Evolutionary conservation across 2,113 vertebrate genomes (phyloP).

Genomic region (Indicator maculatus): DNA sequence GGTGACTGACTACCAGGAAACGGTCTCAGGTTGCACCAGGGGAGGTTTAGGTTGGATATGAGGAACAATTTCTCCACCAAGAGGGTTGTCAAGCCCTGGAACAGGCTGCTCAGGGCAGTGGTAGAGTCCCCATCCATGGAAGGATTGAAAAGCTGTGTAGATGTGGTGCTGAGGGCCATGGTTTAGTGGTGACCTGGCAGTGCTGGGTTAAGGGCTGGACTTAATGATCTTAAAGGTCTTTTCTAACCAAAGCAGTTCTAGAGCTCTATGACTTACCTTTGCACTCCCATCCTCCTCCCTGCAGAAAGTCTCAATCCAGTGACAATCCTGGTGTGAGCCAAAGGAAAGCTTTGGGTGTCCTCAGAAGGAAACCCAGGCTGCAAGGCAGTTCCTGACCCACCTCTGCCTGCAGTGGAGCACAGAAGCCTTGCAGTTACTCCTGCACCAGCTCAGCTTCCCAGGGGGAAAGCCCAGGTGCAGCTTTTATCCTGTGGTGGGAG

Average conservation of each 20-base stretch:
- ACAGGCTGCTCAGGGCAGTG: background rate
- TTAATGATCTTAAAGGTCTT: background rate
- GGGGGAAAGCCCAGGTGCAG: too few species aligned
- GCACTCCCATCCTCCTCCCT: background rate
- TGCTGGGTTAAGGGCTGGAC: background rate
- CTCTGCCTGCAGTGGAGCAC: background rate
- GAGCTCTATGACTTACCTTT: background rate
- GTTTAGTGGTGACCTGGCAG: background rate
- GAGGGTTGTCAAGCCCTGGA: background rate
- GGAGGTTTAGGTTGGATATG: background rate
- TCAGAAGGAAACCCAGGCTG: background rate
- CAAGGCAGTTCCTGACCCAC: background rate
- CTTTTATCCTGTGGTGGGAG: too few species aligned
- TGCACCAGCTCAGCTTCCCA: too few species aligned
- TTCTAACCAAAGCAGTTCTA: too few species aligned
- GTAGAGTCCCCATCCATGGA: background rate
- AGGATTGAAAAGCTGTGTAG: background rate
- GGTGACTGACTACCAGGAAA: background rate
- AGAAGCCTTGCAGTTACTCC: too few species aligned
- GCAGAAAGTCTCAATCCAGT: background rate
- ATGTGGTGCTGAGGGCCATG: background rate
- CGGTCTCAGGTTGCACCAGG: background rate
- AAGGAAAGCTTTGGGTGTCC: background rate
- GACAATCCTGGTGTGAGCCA: background rate
- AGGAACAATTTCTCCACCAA: background rate